phyloP scores from a whole-genome alignment of 2,888 invertebrate species.

The Drosophila formosana region DNA sequence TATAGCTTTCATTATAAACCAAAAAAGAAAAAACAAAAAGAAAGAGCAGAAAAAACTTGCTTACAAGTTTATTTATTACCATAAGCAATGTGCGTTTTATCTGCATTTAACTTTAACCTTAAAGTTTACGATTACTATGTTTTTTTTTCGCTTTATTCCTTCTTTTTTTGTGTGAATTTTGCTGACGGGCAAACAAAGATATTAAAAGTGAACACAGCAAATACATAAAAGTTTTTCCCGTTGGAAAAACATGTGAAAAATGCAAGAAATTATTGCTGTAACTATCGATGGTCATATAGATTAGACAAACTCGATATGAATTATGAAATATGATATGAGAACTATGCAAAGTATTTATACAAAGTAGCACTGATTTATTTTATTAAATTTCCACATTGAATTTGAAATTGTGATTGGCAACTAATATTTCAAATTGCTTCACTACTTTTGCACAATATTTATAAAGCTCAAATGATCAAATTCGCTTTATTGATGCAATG shows the following conservation, averaged over 20 bases:
- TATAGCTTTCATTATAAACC: constrained; percentile 7
- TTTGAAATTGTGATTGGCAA: too few relatives aligned
- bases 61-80: constrained; percentile 10
- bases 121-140: neutral
- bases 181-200: neutral
- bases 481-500: neutral
- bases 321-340: too few relatives aligned
- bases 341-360: too few relatives aligned
- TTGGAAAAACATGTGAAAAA: neutral
- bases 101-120: neutral
- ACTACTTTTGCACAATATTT: too few relatives aligned
- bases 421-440: too few relatives aligned
- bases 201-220: neutral
- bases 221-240: neutral
- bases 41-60: neutral
- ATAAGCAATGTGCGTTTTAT: neutral
- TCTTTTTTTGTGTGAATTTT: neutral
- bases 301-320: too few relatives aligned
- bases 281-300: neutral
- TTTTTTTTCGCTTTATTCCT: neutral
- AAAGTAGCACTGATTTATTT: too few relatives aligned
- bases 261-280: neutral
- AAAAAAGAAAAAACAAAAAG: neutral
- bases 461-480: too few relatives aligned
- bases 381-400: too few relatives aligned